Base-by-base conservation (phyloP, 2,113 vertebrate genomes). In the Todiramphus saurophagus region DNA sequence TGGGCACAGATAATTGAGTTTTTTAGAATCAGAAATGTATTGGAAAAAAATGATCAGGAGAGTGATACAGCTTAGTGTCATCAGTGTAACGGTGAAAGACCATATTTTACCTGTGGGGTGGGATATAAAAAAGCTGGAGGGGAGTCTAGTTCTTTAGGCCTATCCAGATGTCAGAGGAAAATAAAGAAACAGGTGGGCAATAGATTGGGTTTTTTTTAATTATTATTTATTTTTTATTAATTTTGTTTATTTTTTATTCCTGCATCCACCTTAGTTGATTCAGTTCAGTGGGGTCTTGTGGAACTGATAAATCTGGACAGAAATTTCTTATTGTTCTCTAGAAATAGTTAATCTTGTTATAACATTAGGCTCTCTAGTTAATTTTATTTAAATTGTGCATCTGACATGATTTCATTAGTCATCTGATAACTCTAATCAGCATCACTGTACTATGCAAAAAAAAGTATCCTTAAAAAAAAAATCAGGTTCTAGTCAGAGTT, bases 391-490 rank as follows among this genome's bases (percentile, higher is more conserved):
- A 69, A 41, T 33, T 56, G 9, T 58, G 16, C 12, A 20, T 39
- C 41, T 91, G 59, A 83, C 60, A 39, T 48, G 41, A 69, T 90
- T 83, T 83, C 8, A 11, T 75, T 85, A 83, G 73, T 76, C 48
- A 85, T 60, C 58, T 76, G 58, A 37, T 94, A 94, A 63, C 44
- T 86, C 50, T 79, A 76, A 64, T 93, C 43, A 87, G 13, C 48
- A n/a, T 82, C 74, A 73, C 75, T 66, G 30, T 48, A 8, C 12
- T 41, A 27, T 28, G 55, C 21, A 63, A 59, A 43, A 87, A 43
- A 37, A 87, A 43, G 10, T 81, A 19, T 76, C 55, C 14, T 74
- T 82, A 59, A 90, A 72, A 43, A 43, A 58, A 60, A 82, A 58
- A 53, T 1, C 0, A 70, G 3, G 13, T 74, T 73, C 16, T 46